Evolutionary conservation across 1,140 invertebrate species (phyloP), one percentile per base, ranked within the genome.

Genomic region (Liolophura sinensis): DNA sequence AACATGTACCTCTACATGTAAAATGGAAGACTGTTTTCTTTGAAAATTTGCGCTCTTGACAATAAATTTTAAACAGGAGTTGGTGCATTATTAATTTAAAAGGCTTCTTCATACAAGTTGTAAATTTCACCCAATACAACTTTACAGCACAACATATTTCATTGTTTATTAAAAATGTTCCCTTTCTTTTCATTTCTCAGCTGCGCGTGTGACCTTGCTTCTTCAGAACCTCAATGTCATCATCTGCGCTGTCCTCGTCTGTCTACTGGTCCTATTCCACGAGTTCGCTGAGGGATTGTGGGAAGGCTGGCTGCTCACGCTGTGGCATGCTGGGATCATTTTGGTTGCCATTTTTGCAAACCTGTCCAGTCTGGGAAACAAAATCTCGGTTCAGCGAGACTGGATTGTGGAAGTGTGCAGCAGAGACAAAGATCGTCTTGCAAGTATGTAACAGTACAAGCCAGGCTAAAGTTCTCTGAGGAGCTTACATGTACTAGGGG

Each of bases 331-430:
- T 9, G 57, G 70, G 20, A 79, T 84, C 67, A 82, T 83, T 27
- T 48, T 78, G 9, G 20, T 83, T 4, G 76, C 77, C 15, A 72
- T 80, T 46, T 22, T 82, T 20, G 72, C 76, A 3, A 68, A 58
- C 9, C 67, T 83, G 25, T 82, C 84, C 24, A 86, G 85, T 57
- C 72, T 84, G 20, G 87, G 82, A 7, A 80, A 77, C 3, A 86
- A 80, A 62, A 84, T 88, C 60, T 78, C 82, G 25, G 73, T 88
- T 25, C 82, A 87, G 70, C 85, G 85, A 73, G 87, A 89, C 71
- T 88, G 88, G 88, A 82, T 88, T 55, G 81, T 88, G 40, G 85
- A 87, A 25, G 84, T 82, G 14, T 82, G 80, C 73, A 74, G 69
- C 1, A 56, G 73, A 40, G 73, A 83, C 48, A 78, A 72, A 58